phyloP scores from a whole-genome alignment of 2,888 invertebrate genomes.

The Adelphocoris suturalis region DNA sequence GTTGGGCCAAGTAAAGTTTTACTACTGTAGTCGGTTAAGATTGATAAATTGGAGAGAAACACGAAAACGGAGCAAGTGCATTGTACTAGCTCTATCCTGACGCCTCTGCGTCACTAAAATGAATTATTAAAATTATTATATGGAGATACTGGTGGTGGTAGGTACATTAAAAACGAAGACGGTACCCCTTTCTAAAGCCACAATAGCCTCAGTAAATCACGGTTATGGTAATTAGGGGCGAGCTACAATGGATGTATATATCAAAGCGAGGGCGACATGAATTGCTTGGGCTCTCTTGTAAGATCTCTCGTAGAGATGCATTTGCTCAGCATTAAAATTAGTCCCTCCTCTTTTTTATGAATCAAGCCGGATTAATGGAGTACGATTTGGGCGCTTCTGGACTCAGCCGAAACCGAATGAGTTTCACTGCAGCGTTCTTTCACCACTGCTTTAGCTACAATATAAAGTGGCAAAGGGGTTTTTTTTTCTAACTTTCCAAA shows the following conservation, averaged over 20 bases:
- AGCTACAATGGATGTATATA: constrained; percentile 56
- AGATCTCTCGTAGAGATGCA: constrained; percentile 35
- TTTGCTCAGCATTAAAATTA: constrained; percentile 11
- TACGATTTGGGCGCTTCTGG: not conserved
- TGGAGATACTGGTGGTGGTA: constrained; percentile 10
- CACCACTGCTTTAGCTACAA: too few relatives aligned
- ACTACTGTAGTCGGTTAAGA: too few relatives aligned
- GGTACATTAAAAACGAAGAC: constrained; percentile 28
- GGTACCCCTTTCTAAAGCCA: constrained; percentile 12
- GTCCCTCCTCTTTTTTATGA: not conserved
- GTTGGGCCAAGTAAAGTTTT: too few relatives aligned
- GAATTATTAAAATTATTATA: constrained; percentile 38
- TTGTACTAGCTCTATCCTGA: not conserved
- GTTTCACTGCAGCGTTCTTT: too few relatives aligned
- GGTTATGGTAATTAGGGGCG: constrained; percentile 57
- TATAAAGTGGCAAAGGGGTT: too few relatives aligned
- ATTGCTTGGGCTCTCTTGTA: not conserved
- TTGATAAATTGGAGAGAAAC: too few relatives aligned
- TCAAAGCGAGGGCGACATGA: constrained; percentile 42
- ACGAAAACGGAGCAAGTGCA: too few relatives aligned
- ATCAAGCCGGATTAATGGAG: not conserved
- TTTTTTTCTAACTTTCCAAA: too few relatives aligned
- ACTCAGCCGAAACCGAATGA: too few relatives aligned
- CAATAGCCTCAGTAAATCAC: constrained; percentile 51
- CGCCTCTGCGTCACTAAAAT: not conserved